Percentiles rank a stretch among this genome's conserved stretches.
These are phyloP conservation scores for Nebria ingens DNA, from an alignment of 1,140 invertebrate genomes.

Conservation along the genomic window DNA sequence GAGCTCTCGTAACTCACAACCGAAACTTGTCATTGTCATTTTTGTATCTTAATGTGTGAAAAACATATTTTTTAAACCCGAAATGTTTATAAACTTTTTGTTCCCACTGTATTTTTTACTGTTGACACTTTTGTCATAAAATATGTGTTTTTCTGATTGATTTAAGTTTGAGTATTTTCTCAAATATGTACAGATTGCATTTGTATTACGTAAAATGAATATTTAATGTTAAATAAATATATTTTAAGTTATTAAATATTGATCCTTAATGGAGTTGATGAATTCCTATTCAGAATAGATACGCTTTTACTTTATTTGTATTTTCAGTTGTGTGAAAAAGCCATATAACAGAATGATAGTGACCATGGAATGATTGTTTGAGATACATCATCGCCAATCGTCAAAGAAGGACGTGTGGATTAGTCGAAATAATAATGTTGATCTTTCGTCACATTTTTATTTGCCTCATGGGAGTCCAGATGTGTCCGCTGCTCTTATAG, in stretches of 20 bases:
- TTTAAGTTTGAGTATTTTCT: neutral
- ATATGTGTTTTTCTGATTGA: neutral
- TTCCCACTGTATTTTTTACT: neutral
- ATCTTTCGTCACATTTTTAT: no score
- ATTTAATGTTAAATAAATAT: neutral
- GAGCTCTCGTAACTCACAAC: conserved; percentile 73
- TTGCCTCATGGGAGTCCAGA: no score
- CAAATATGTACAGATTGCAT: neutral
- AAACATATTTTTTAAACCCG: neutral
- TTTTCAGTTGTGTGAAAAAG: no score
- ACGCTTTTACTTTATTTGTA: no score
- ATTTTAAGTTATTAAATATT: conserved; percentile 1
- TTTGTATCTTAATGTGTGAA: neutral
- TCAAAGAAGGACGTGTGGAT: no score
- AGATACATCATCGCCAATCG: no score
- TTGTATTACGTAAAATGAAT: neutral
- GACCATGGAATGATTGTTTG: no score
- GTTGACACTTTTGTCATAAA: neutral
- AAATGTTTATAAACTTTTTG: neutral
- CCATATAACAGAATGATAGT: no score
- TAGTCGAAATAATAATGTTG: no score
- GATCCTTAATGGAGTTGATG: no score
- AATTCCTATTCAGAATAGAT: no score
- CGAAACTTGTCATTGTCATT: neutral
- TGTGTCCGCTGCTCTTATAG: no score